A percentile compares a stretch with the other conserved stretches of the same genome.
These are phyloP conservation scores for Gasterosteus aculeatus DNA, from an alignment of 2,113 vertebrate species.

Conservation along the genomic window DNA sequence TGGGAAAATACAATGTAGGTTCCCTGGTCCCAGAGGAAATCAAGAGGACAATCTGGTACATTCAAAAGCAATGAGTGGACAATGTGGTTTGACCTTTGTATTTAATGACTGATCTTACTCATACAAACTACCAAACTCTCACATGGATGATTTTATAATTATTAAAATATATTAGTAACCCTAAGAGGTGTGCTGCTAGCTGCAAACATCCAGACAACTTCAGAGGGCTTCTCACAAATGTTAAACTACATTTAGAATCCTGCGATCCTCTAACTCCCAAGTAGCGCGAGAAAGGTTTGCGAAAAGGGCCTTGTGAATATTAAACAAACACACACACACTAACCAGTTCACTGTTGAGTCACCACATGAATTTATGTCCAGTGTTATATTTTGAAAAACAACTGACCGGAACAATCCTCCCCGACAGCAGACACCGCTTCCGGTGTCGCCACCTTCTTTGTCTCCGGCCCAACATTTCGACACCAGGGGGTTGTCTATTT, in stretches of 20 bases:
- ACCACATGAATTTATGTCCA: neutral
- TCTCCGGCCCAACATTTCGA: slow-evolving; percentile 74
- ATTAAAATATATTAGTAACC: neutral
- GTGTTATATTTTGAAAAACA: slow-evolving; percentile 48
- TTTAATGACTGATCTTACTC: neutral
- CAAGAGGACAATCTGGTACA: neutral
- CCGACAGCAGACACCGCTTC: slow-evolving; percentile 62
- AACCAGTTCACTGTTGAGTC: no score
- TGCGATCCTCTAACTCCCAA: neutral
- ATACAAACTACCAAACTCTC: neutral
- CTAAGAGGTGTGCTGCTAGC: neutral
- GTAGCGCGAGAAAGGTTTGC: neutral
- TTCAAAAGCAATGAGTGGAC: neutral
- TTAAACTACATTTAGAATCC: neutral
- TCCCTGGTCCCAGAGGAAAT: neutral
- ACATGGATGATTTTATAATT: neutral
- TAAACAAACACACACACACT: neutral
- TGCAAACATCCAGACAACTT: slow-evolving; percentile 4
- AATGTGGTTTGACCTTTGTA: neutral
- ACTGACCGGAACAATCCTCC: slow-evolving; percentile 60
- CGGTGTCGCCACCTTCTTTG: slow-evolving; percentile 82
- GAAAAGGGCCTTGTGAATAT: neutral
- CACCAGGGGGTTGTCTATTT: slow-evolving; percentile 61
- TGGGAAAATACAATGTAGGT: neutral
- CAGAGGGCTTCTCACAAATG: neutral